Evolutionary conservation across 2,113 vertebrate species (phyloP).

Genomic region (Thunnus maccoyii): DNA sequence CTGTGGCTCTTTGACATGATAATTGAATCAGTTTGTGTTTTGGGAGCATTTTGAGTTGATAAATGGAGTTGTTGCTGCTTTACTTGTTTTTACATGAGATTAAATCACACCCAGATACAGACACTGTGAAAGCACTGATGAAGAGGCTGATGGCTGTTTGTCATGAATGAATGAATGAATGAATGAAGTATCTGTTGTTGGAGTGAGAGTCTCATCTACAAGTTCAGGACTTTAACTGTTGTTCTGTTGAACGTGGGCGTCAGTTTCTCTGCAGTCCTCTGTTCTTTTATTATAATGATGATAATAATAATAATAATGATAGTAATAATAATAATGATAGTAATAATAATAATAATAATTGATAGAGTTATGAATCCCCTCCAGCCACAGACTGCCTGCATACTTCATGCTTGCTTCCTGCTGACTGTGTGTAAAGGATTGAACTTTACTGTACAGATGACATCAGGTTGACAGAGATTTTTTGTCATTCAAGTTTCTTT

Average conservation of each 20-base stretch:
- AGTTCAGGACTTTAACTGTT: too few species aligned
- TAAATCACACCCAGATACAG: background rate
- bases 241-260: background rate
- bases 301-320: background rate
- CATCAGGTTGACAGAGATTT: too few species aligned
- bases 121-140: background rate
- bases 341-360: background rate
- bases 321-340: too few species aligned
- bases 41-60: background rate
- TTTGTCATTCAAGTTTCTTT: too few species aligned
- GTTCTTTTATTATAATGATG: background rate
- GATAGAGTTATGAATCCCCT: background rate
- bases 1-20: background rate
- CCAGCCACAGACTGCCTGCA: background rate
- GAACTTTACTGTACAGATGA: too few species aligned
- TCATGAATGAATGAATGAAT: background rate
- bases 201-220: background rate
- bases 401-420: background rate
- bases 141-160: background rate
- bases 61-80: too few species aligned
- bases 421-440: too few species aligned
- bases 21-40: slow-evolving; percentile 4
- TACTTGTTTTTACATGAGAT: background rate
- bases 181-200: background rate
- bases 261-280: slow-evolving; percentile 8